Percentiles rank a stretch among this genome's conserved stretches.
Evolutionary conservation across 2,888 invertebrate genomes (phyloP).

Genomic region (Nymphalis urticae): DNA sequence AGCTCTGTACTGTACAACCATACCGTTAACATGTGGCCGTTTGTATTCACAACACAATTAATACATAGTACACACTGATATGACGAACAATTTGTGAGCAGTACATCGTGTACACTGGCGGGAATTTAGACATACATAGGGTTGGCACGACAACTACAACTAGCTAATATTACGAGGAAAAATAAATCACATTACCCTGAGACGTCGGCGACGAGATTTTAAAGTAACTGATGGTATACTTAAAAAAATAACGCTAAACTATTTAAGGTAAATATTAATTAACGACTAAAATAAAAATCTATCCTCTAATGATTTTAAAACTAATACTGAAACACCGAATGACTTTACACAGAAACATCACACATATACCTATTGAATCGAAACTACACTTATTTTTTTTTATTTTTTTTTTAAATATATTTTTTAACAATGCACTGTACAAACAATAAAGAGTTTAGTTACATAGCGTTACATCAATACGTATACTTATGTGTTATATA

Average conservation of each 20-base stretch:
- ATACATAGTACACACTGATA: slow-evolving; percentile 44
- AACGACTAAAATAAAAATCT: slow-evolving; percentile 76
- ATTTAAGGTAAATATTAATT: slow-evolving; percentile 73
- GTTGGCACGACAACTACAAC: slow-evolving; percentile 46
- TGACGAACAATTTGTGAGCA: slow-evolving; percentile 60
- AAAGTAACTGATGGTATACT: slow-evolving; percentile 64
- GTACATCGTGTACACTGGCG: slow-evolving; percentile 34
- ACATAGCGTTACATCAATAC: slow-evolving; percentile 43
- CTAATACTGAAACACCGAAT: slow-evolving; percentile 73
- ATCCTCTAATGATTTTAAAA: slow-evolving; percentile 73
- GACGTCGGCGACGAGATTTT: slow-evolving; percentile 48
- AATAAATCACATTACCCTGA: slow-evolving; percentile 50
- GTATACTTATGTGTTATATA: slow-evolving; percentile 43
- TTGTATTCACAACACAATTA: slow-evolving; percentile 41
- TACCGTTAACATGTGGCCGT: slow-evolving; percentile 41
- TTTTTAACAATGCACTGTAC: slow-evolving; percentile 66
- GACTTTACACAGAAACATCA: slow-evolving; percentile 62
- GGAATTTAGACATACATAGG: slow-evolving; percentile 23
- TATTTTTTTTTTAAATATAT: slow-evolving; percentile 48
- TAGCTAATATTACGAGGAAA: slow-evolving; percentile 48
- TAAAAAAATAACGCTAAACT: slow-evolving; percentile 64
- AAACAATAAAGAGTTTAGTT: slow-evolving; percentile 57
- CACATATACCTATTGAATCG: slow-evolving; percentile 51
- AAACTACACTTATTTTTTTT: slow-evolving; percentile 56
- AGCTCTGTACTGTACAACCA: slow-evolving; percentile 64